phyloP scores from a whole-genome alignment of 2,113 vertebrate genomes.

The Axis porcinus region DNA sequence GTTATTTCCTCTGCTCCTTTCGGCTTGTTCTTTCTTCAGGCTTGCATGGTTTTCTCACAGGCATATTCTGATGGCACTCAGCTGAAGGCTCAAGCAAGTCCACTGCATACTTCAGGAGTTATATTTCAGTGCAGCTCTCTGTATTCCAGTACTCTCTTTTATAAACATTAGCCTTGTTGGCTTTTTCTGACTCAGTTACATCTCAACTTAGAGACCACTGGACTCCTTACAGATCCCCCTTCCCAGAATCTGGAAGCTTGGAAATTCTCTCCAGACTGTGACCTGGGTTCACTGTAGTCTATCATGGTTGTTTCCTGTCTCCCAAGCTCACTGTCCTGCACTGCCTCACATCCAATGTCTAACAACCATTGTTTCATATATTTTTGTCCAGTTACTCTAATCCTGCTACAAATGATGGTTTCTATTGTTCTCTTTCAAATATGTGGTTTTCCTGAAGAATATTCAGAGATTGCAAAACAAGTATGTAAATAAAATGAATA shows the following conservation, averaged over 20 bases:
- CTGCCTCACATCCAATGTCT: neutral
- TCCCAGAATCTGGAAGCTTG: neutral
- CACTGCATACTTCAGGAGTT: neutral
- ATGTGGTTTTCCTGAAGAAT: neutral
- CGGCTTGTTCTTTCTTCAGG: neutral
- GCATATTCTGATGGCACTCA: neutral
- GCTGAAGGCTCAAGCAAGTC: neutral
- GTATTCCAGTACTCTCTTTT: neutral
- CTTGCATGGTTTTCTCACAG: neutral
- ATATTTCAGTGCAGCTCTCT: neutral
- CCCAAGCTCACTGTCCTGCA: neutral
- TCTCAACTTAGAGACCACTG: neutral
- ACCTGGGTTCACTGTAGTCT: neutral
- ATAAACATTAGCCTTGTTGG: neutral
- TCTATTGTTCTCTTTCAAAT: neutral
- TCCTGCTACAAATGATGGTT: neutral
- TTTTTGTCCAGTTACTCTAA: neutral
- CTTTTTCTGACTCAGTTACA: neutral
- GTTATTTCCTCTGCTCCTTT: neutral
- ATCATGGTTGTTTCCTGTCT: neutral
- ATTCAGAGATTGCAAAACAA: neutral
- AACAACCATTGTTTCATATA: neutral
- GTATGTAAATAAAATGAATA: neutral
- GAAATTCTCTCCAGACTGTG: neutral
- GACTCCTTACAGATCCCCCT: neutral